Evolutionary conservation across 92 coral and sea anemone species (phyloP), one percentile per base, ranked within the genome.

Genomic region (Montipora capitata): DNA sequence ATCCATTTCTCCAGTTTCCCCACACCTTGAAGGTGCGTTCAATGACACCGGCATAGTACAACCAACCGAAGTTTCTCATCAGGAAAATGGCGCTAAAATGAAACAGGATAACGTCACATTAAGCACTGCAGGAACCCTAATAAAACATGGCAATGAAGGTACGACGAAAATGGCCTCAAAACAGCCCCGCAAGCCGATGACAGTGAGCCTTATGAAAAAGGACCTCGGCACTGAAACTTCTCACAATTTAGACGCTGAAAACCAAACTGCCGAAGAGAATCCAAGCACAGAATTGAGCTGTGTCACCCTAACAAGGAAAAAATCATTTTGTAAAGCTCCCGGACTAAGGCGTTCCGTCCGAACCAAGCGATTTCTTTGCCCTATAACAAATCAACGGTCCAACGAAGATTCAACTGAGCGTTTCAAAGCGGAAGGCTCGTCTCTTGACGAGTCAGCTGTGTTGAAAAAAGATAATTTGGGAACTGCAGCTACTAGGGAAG

Each of bases 301-400:
- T n/a, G 44, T 59, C 58, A 5, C 12, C 16, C 41, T 18, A 3
- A 43, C 12, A 11, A 59, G 79, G 45, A 57, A 38, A 16, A 63
- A 49, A 42, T 72, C 90, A 1, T 40, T 93, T 64, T 74, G 78
- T 42, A 88, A 75, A 76, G 84, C 82, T 12, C 63, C 92, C 18
- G 90, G 93, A 63, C 68, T 93, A 16, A 89, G 89, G 51, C 85
- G 87, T 35, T 93, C 94, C 13, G 61, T 62, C 10, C 78, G 82
- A 76, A 40, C 78, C 14, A 95, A 91, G 18, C 82, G 91, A 49
- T 93, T 95, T 66, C 90, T 88, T 4, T 84, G 93, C 74, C 93
- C 98, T 35, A 76, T 74, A 3, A 44, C 88, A 15, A 85, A 83
- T 52, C 88, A 70, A 56, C 71, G 80, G 13, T 14, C 62, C 14